phyloP scores from a whole-genome alignment of 2,113 vertebrate genomes.

The Osmerus eperlanus region DNA sequence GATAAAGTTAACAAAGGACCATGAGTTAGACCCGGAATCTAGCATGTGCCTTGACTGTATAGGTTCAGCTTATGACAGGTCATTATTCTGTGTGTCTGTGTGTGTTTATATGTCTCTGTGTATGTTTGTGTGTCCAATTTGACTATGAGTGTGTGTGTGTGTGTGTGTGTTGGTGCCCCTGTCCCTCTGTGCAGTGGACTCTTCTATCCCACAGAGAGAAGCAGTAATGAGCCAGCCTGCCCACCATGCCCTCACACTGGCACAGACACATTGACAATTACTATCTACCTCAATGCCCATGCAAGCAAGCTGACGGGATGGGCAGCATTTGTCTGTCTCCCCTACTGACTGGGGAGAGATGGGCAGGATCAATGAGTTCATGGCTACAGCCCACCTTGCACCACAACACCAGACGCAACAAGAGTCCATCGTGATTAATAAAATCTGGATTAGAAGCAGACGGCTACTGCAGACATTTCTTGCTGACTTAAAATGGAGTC shows the following conservation, averaged over 20 bases:
- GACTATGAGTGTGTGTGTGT: background rate
- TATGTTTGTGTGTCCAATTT: background rate
- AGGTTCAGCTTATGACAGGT: too few relatives aligned
- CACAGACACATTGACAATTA: slow-evolving; percentile 58
- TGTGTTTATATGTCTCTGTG: background rate
- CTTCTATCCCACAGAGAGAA: slow-evolving; percentile 31
- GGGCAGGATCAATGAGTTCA: slow-evolving; percentile 49
- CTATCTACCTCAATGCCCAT: slow-evolving; percentile 65
- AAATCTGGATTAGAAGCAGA: background rate
- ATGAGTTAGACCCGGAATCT: too few relatives aligned
- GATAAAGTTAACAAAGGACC: too few relatives aligned
- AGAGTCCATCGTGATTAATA: background rate
- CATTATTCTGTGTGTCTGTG: background rate
- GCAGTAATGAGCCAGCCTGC: slow-evolving; percentile 37
- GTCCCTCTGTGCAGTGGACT: slow-evolving; percentile 6
- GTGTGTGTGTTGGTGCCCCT: background rate
- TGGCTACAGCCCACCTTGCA: background rate
- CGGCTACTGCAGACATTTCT: background rate
- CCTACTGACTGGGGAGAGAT: slow-evolving; percentile 5
- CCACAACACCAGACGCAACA: background rate
- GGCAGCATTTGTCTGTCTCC: slow-evolving; percentile 54
- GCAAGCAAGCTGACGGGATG: slow-evolving; percentile 66
- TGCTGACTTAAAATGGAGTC: too few relatives aligned
- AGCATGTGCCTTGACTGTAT: too few relatives aligned
- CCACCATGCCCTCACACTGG: slow-evolving; percentile 45